phyloP scores from a whole-genome alignment of 2,797 vertebrate species.

The Anniella stebbinsi region DNA sequence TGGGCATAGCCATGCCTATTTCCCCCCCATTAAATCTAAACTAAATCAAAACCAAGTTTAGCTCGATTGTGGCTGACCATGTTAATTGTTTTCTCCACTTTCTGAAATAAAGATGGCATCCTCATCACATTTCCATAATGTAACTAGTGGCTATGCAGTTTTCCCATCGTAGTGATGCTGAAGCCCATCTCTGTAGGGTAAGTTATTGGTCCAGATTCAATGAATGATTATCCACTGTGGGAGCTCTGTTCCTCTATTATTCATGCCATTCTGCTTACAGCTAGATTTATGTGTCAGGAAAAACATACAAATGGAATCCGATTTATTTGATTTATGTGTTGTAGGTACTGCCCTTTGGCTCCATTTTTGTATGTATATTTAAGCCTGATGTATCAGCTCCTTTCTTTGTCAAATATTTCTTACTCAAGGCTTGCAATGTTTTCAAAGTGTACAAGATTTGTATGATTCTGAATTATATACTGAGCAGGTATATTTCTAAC shows the following conservation, averaged over 20 bases:
- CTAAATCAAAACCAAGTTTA: neutral
- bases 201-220: conserved; percentile 70
- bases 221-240: conserved; percentile 80
- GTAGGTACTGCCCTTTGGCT: conserved; percentile 71
- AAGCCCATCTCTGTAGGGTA: conserved; percentile 66
- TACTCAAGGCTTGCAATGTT: conserved; percentile 40
- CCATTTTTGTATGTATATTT: conserved; percentile 69
- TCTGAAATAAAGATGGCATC: conserved; percentile 7
- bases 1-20: too few relatives aligned
- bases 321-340: conserved; percentile 85
- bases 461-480: neutral
- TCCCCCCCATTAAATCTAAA: too few relatives aligned
- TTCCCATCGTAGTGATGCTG: conserved; percentile 36
- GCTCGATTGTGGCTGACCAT: neutral
- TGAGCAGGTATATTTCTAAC: neutral
- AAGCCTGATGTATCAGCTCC: conserved; percentile 70
- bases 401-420: conserved; percentile 61
- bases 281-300: conserved; percentile 86
- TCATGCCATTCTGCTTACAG: conserved; percentile 78
- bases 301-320: conserved; percentile 84
- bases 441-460: neutral
- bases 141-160: neutral
- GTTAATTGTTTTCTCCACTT: neutral
- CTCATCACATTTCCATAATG: neutral
- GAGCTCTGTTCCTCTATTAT: conserved; percentile 80